These are phyloP conservation scores for Ichneumon xanthorius DNA, from an alignment of 2,888 invertebrate species.

Conservation along the genomic window DNA sequence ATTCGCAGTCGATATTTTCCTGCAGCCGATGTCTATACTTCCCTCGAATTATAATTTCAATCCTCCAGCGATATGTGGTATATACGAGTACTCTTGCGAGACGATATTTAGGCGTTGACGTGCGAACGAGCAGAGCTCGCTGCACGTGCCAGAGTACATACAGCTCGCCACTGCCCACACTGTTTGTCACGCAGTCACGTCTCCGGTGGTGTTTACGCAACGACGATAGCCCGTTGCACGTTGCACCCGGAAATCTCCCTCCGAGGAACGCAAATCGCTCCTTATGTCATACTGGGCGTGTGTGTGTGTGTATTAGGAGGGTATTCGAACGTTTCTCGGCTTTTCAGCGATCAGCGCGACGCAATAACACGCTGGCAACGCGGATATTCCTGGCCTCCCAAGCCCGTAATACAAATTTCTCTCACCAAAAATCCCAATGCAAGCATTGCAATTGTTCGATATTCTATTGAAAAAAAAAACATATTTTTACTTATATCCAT, in stretches of 20 bases:
- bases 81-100: slow-evolving; percentile 5
- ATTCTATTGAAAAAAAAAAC: slow-evolving; percentile 15
- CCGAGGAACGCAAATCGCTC: slow-evolving; percentile 70
- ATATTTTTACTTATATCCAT: not conserved
- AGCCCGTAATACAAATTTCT: slow-evolving; percentile 4
- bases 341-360: slow-evolving; percentile 7
- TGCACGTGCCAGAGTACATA: slow-evolving; percentile 67
- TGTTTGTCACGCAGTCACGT: slow-evolving; percentile 83
- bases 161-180: slow-evolving; percentile 78
- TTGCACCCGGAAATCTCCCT: slow-evolving; percentile 70
- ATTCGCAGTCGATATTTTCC: slow-evolving; percentile 22
- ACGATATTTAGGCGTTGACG: slow-evolving; percentile 53
- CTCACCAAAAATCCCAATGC: not conserved
- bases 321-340: slow-evolving; percentile 26
- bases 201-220: slow-evolving; percentile 77
- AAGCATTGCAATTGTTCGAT: slow-evolving; percentile 15
- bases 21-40: slow-evolving; percentile 26
- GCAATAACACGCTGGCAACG: slow-evolving; percentile 51
- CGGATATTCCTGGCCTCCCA: slow-evolving; percentile 51
- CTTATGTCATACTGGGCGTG: slow-evolving; percentile 72
- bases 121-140: slow-evolving; percentile 35
- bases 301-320: not conserved
- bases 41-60: slow-evolving; percentile 79
- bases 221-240: slow-evolving; percentile 59
- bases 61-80: slow-evolving; percentile 62